These are phyloP conservation scores for Enteromius anoplus DNA, from an alignment of 2,797 vertebrate genomes.

Conservation along the genomic window DNA sequence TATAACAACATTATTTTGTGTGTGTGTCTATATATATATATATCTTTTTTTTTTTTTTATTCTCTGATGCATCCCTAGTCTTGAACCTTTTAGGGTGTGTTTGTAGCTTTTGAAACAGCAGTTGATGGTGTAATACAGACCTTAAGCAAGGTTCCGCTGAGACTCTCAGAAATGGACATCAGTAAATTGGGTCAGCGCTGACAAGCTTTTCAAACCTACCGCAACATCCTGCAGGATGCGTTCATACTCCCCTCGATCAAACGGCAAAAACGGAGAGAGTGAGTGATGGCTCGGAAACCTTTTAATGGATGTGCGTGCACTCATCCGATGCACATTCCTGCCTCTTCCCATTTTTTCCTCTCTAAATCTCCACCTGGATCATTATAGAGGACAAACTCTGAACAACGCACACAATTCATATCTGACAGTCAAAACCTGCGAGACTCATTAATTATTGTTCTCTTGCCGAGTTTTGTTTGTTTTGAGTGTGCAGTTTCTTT, in stretches of 20 bases:
- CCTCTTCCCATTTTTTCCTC: not conserved
- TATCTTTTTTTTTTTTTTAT: too few relatives aligned
- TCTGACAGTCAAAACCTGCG: not conserved
- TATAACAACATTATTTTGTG: too few relatives aligned
- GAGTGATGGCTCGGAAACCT: slow-evolving; percentile 43
- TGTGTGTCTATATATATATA: too few relatives aligned
- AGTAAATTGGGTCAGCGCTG: slow-evolving; percentile 47
- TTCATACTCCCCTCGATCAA: slow-evolving; percentile 24
- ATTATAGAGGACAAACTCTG: slow-evolving; percentile 27
- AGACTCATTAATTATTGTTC: slow-evolving; percentile 7
- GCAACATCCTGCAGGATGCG: slow-evolving; percentile 38
- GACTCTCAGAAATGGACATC: slow-evolving; percentile 31
- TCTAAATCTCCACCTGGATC: slow-evolving; percentile 8
- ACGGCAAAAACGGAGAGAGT: slow-evolving; percentile 8
- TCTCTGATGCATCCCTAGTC: too few relatives aligned
- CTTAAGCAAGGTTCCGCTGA: slow-evolving; percentile 38
- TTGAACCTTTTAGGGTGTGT: not conserved
- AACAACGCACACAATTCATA: slow-evolving; percentile 12
- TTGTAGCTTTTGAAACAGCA: slow-evolving; percentile 11
- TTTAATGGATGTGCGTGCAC: slow-evolving; percentile 42
- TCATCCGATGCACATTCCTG: slow-evolving; percentile 21
- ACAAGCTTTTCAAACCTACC: slow-evolving; percentile 45
- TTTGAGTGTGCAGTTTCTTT: not conserved
- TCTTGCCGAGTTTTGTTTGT: not conserved
- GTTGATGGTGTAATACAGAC: slow-evolving; percentile 19